phyloP scores from a whole-genome alignment of 2,888 invertebrate species.

The Sphaeridia pumilis region DNA sequence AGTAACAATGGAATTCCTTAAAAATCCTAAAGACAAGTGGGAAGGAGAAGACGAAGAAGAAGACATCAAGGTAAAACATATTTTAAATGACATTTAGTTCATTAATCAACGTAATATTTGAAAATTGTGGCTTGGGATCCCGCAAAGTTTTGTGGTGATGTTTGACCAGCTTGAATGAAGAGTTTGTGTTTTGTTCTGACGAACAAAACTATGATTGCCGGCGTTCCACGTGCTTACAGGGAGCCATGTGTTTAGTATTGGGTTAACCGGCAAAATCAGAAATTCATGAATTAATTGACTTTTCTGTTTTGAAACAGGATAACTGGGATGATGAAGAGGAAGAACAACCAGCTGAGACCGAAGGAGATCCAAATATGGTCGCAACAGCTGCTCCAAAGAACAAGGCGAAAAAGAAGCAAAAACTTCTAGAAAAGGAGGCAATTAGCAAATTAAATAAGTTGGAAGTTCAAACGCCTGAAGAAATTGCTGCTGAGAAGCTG shows the following conservation, averaged over 20 bases:
- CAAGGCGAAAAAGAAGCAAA: slow-evolving; percentile 34
- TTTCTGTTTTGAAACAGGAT: slow-evolving; percentile 49
- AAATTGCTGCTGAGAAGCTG: slow-evolving; percentile 62
- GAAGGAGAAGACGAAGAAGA: slow-evolving; percentile 35
- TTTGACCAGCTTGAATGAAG: too few species aligned
- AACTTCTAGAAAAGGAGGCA: slow-evolving; percentile 32
- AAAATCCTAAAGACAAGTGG: too few species aligned
- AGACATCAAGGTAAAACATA: slow-evolving; percentile 27
- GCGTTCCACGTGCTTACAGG: too few species aligned
- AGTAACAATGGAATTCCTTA: too few species aligned
- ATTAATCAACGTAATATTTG: too few species aligned
- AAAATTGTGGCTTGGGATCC: too few species aligned
- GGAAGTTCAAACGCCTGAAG: slow-evolving; percentile 72
- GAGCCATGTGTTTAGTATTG: too few species aligned
- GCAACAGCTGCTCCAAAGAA: slow-evolving; percentile 8
- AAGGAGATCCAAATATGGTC: slow-evolving; percentile 40
- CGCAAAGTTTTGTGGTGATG: neutral
- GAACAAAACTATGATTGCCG: too few species aligned
- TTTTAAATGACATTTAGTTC: too few species aligned
- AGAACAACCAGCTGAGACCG: slow-evolving; percentile 48
- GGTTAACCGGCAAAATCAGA: too few species aligned
- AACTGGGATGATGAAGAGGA: slow-evolving; percentile 79
- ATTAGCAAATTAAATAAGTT: slow-evolving; percentile 41
- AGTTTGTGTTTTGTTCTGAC: too few species aligned
- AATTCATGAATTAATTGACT: neutral